Conservation (phyloP, 2,113 vertebrate genomes). For the Lophura nycthemera region DNA sequence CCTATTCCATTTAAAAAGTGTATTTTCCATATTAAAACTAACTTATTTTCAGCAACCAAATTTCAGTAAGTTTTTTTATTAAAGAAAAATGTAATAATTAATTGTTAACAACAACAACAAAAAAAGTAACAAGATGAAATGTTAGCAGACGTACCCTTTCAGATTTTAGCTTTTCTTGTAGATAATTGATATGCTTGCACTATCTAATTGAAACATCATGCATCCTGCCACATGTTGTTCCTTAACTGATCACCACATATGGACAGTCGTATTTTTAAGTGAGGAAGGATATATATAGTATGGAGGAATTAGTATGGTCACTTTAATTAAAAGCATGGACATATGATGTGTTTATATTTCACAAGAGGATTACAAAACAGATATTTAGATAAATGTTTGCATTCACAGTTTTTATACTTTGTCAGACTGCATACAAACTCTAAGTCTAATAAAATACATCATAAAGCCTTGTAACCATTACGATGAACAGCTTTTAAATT, state of each 20-base stretch:
- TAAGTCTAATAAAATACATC: neutral
- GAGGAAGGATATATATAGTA: neutral
- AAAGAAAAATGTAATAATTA: neutral
- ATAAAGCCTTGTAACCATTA: neutral
- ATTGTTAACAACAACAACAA: neutral
- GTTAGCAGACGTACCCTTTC: neutral
- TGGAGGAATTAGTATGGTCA: neutral
- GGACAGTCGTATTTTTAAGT: neutral
- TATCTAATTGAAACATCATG: constrained; percentile 28
- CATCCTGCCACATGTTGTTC: neutral
- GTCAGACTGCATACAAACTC: neutral
- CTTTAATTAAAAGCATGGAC: neutral
- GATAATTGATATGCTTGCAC: neutral
- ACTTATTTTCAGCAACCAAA: neutral
- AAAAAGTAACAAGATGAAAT: neutral
- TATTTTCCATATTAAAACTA: neutral
- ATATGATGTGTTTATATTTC: neutral
- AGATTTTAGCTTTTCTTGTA: neutral
- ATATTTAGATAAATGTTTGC: neutral
- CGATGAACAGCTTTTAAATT: neutral
- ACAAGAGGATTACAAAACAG: neutral
- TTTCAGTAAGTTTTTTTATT: neutral
- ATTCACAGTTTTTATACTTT: constrained; percentile 2
- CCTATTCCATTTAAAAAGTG: neutral
- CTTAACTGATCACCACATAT: neutral